Evolutionary conservation across 2,888 invertebrate species (phyloP), one percentile per base, ranked within the genome.

Genomic region (Marronus borbonicus): DNA sequence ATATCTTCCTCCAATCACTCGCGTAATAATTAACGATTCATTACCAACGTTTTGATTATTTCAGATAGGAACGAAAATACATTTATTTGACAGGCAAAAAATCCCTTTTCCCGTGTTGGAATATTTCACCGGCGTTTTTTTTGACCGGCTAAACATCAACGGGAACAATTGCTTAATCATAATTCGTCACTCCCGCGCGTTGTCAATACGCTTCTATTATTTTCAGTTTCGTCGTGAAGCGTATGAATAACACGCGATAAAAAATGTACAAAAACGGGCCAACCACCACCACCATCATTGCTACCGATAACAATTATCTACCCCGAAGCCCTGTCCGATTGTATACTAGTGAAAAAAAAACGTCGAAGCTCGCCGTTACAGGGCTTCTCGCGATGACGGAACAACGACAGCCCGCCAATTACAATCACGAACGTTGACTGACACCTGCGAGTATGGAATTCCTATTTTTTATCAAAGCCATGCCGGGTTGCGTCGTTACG

Each of bases 361-460:
- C 24, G 31, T 12, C 65, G 65, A 28, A 14, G 12, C 49, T 17
- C 49, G 20, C 28, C 44, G 65, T 8, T 12, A 44, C 10, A 65
- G 65, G 65, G 65, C 17, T 50, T 50, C 28, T 36, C 28, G 72
- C 36, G 62, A n/a, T 44, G 66, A 66, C 20, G 20, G 44, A 58
- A 78, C 69, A 76, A 78, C 69, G 76, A 76, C 78, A 78, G 76
- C 44, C 10, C 76, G 76, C 76, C 69, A 78, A 78, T 76, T 78
- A 78, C 76, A 39, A 78, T 76, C 68, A 52, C 76, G 28, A 24
- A 31, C 49, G 24, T 49, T 64, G 36, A 66, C 17, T 62, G 78
- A 68, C 78, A 78, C 78, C 76, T 76, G 76, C 76, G 77, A 60
- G 69, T 58, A 65, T 39, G 52, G 74, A 74, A 78, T 69, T 69